phyloP scores from a whole-genome alignment of 2,113 vertebrate genomes.

The Megaptera novaeangliae region DNA sequence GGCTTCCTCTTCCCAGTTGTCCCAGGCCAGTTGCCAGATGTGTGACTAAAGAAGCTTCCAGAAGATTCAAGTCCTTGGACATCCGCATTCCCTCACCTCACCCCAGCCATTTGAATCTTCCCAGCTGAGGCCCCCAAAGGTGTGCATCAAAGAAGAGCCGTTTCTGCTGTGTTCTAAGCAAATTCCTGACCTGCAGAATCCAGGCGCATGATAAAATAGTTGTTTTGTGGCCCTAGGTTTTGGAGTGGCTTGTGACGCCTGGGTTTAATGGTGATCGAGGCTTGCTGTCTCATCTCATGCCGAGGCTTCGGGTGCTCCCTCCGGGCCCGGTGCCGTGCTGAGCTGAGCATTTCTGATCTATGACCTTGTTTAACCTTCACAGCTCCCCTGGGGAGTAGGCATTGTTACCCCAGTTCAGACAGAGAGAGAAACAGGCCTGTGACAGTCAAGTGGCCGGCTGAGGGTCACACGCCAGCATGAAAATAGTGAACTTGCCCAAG shows the following conservation, averaged over 20 bases:
- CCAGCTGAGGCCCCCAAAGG: background rate
- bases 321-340: background rate
- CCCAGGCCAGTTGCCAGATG: background rate
- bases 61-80: background rate
- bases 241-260: background rate
- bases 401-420: accelerated
- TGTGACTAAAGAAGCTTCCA: background rate
- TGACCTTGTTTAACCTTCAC: background rate
- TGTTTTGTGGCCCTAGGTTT: background rate
- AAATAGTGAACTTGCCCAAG: background rate
- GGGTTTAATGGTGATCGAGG: no score
- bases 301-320: accelerated
- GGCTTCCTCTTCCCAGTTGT: background rate
- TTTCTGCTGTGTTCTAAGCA: background rate
- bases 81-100: no score
- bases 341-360: background rate
- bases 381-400: background rate
- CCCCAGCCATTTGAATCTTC: background rate
- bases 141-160: background rate
- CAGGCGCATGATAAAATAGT: accelerated
- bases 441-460: background rate
- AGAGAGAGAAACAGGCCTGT: background rate
- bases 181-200: no score
- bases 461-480: background rate
- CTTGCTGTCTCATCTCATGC: accelerated